Percentiles rank a stretch among this genome's conserved stretches.
These are phyloP conservation scores for Fabriciana adippe DNA, from an alignment of 2,888 invertebrate species.

Conservation along the genomic window DNA sequence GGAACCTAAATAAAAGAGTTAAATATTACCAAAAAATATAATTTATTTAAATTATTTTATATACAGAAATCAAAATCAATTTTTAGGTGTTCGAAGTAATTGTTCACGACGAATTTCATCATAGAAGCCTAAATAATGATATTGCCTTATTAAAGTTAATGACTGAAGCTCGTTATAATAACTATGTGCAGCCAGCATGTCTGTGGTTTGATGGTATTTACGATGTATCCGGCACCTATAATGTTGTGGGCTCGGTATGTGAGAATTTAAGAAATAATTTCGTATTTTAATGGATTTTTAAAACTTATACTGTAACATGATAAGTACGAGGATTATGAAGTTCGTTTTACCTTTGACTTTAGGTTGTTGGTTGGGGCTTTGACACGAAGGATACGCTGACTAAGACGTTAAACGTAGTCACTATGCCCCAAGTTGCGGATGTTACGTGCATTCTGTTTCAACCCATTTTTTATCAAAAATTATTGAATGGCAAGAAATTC, in stretches of 20 bases:
- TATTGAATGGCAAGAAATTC: slow-evolving; percentile 14
- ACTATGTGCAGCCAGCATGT: slow-evolving; percentile 59
- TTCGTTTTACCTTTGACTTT: neutral
- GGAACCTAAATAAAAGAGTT: too few species aligned
- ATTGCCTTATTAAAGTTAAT: slow-evolving; percentile 54
- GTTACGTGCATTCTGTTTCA: slow-evolving; percentile 3
- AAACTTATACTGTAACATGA: neutral
- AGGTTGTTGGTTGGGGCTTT: slow-evolving; percentile 21
- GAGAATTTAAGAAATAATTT: neutral
- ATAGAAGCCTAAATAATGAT: slow-evolving; percentile 48
- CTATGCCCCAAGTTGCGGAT: slow-evolving; percentile 4
- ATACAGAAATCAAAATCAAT: neutral
- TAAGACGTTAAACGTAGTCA: slow-evolving; percentile 1
- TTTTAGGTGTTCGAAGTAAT: slow-evolving; percentile 50
- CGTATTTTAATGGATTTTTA: neutral
- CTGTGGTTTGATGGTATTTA: slow-evolving; percentile 49
- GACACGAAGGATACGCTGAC: slow-evolving; percentile 8
- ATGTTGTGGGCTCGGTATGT: slow-evolving; percentile 42
- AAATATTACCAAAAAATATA: too few species aligned
- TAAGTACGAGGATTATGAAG: neutral
- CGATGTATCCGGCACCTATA: slow-evolving; percentile 42
- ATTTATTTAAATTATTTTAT: too few species aligned
- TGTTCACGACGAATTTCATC: slow-evolving; percentile 45
- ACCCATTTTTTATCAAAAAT: slow-evolving; percentile 5
- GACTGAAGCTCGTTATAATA: slow-evolving; percentile 48